Evolutionary conservation across 2,888 invertebrate species (phyloP), one percentile per base, ranked within the genome.

Genomic region (Xestia rhomboidea): DNA sequence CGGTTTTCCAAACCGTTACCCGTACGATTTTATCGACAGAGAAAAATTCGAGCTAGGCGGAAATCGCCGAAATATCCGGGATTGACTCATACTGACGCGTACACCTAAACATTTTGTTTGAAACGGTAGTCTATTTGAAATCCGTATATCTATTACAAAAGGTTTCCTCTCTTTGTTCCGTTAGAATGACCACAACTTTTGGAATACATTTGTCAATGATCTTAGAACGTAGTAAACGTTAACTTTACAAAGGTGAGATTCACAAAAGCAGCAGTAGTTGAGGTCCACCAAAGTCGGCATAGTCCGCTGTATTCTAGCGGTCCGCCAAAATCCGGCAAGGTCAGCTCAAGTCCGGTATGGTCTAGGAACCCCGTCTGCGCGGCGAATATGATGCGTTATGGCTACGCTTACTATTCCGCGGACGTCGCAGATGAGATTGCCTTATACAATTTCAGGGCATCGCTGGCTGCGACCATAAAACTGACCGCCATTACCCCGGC

Each of bases 401-500:
- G 49, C 18, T 57, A 21, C 64, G 68, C 76, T 89, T 83, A 77
- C 67, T 82, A 87, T 87, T 86, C 89, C 68, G 75, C 67, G 83
- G 46, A 71, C 78, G 79, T 81, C 54, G 73, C 79, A 78, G 74
- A 73, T 77, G 72, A 73, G 72, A 85, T 84, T 82, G 89, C 83
- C 76, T 85, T 73, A 86, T 80, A 87, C 88, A 87, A 86, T 86
- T 82, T 82, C 75, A 74, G 60, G 67, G 54, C 49, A 79, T 79
- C 76, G 64, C 77, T 73, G 70, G 75, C 77, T 77, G 80, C 46
- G 81, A 73, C 74, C 81, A 80, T 88, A 86, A 87, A 86, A 85
- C 75, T 76, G 89, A 87, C 86, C 89, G 86, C 87, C 57, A 87
- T 87, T 77, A 89, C 82, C 85, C 30, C 66, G 74, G 6, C 51